These are phyloP conservation scores for Xiphophorus hellerii DNA, from an alignment of 2,113 vertebrate species.

Conservation along the genomic window DNA sequence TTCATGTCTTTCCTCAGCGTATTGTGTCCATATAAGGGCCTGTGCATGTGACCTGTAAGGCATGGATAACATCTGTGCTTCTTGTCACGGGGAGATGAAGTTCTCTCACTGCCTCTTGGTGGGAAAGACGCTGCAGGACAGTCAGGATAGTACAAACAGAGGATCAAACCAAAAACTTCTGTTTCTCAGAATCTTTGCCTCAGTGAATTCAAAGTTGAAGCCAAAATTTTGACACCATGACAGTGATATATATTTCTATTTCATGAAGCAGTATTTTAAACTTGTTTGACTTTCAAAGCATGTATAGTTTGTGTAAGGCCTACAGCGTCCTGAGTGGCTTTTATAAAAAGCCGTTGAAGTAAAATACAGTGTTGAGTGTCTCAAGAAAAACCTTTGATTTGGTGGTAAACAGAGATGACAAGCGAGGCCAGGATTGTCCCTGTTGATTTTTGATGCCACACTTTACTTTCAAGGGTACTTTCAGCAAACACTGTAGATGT, in stretches of 20 bases:
- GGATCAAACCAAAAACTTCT: constrained; percentile 10
- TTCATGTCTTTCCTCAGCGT: constrained; percentile 71
- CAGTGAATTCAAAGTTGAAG: constrained; percentile 10
- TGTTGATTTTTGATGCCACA: constrained; percentile 26
- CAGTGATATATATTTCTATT: constrained; percentile 55
- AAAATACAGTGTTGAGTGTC: constrained; percentile 66
- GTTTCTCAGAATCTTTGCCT: not conserved
- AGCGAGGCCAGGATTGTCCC: constrained; percentile 36
- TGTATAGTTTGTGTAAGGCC: constrained; percentile 41
- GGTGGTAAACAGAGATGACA: constrained; percentile 15
- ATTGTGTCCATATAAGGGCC: constrained; percentile 86
- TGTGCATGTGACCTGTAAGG: constrained; percentile 74
- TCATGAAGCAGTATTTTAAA: constrained; percentile 22
- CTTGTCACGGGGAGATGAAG: constrained; percentile 80
- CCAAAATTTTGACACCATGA: constrained; percentile 15
- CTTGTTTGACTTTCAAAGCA: constrained; percentile 66
- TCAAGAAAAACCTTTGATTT: constrained; percentile 54
- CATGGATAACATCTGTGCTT: constrained; percentile 78
- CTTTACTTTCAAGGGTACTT: constrained; percentile 11
- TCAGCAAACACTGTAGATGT: not conserved
- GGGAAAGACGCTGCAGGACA: constrained; percentile 37
- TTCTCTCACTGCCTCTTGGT: constrained; percentile 55
- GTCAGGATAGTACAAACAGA: constrained; percentile 7
- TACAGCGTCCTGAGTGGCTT: constrained; percentile 58
- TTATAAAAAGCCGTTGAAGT: constrained; percentile 81